A percentile compares a stretch with the other conserved stretches of the same genome.
Conservation (phyloP, 2,888 invertebrate genomes). For the Pocota personata region DNA sequence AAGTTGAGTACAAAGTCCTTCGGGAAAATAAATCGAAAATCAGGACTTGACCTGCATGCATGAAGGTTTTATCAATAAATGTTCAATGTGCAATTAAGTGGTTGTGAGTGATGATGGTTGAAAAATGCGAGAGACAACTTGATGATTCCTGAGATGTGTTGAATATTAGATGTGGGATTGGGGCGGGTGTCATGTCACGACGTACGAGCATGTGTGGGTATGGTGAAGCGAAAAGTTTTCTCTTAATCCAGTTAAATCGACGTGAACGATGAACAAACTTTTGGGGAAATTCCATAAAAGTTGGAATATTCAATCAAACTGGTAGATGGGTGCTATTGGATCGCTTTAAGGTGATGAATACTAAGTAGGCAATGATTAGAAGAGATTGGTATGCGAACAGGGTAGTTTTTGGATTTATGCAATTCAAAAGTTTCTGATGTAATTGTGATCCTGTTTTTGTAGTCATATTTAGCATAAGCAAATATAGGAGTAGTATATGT, state of each 20-base stretch:
- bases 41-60: not conserved
- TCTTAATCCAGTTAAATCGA: slow-evolving; percentile 40
- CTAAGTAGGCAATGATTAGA: slow-evolving; percentile 18
- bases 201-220: not conserved
- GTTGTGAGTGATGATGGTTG: slow-evolving; percentile 14
- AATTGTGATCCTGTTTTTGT: slow-evolving; percentile 3
- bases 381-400: slow-evolving; percentile 23
- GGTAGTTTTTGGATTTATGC: not conserved
- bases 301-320: slow-evolving; percentile 4
- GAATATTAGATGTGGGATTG: not conserved
- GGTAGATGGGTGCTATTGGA: not conserved
- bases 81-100: slow-evolving; percentile 34
- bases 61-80: slow-evolving; percentile 18
- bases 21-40: slow-evolving; percentile 12
- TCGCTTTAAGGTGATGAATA: slow-evolving; percentile 26
- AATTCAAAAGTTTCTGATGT: slow-evolving; percentile 19
- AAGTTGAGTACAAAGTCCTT: slow-evolving; percentile 12
- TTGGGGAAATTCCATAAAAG: not conserved
- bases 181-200: not conserved
- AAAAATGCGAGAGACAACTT: not conserved
- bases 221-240: not conserved
- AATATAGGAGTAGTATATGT: not conserved
- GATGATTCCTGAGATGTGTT: not conserved
- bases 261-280: slow-evolving; percentile 18
- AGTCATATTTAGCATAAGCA: not conserved